A percentile compares a stretch with the other conserved stretches of the same genome.
Evolutionary conservation across 2,113 vertebrate species (phyloP).

Genomic region (Paedocypris sp.): DNA sequence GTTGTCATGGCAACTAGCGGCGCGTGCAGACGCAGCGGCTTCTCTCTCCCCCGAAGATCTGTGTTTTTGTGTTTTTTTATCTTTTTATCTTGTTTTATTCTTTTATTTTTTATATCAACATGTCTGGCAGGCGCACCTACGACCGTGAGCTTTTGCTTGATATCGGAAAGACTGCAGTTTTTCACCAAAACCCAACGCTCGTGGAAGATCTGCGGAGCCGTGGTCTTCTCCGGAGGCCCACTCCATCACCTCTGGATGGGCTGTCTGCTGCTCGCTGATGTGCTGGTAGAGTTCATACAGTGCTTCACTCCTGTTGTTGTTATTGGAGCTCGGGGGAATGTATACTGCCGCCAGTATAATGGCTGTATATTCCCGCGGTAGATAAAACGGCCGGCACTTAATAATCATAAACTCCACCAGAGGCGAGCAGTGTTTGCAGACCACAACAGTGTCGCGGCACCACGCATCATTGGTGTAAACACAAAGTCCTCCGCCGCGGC

Average conservation of each 20-base stretch:
- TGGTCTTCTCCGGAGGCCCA: too few species aligned
- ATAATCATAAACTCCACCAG: slow-evolving; percentile 16
- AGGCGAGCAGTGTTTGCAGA: slow-evolving; percentile 7
- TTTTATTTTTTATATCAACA: too few species aligned
- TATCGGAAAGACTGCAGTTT: too few species aligned
- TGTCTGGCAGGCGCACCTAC: too few species aligned
- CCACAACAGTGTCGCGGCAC: neutral
- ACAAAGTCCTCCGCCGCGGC: neutral
- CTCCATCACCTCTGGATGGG: slow-evolving; percentile 19
- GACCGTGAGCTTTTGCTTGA: too few species aligned
- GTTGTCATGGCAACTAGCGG: too few species aligned
- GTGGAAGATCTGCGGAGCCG: too few species aligned
- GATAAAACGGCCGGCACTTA: neutral
- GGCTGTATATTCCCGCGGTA: slow-evolving; percentile 12
- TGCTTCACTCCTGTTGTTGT: slow-evolving; percentile 1
- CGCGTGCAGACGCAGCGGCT: too few species aligned
- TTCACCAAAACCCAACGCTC: too few species aligned
- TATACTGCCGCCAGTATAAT: slow-evolving; percentile 13
- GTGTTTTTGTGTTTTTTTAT: too few species aligned
- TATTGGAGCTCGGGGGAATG: slow-evolving; percentile 9
- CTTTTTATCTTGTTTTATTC: too few species aligned
- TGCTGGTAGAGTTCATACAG: slow-evolving; percentile 2
- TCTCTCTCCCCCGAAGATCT: too few species aligned
- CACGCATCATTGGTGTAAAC: neutral
- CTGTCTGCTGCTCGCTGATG: slow-evolving; percentile 23